phyloP scores from a whole-genome alignment of 2,888 invertebrate genomes.

The Pseudococcus jackbeardsleyi region DNA sequence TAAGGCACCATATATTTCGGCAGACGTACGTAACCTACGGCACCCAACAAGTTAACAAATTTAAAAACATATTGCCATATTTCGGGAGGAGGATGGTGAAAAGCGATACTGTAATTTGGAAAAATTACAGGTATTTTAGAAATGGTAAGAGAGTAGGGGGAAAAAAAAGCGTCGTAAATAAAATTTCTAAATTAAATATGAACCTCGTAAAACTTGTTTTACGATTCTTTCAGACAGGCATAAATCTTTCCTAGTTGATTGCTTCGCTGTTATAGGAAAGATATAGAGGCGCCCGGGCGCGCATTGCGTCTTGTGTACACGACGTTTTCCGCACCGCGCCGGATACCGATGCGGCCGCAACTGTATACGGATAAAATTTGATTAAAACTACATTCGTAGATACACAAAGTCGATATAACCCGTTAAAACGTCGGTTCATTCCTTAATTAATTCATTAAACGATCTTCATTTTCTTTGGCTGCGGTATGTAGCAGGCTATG shows the following conservation, averaged over 20 bases:
- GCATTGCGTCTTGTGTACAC: not conserved
- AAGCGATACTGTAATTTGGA: constrained; percentile 27
- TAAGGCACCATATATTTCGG: not conserved
- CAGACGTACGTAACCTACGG: not conserved
- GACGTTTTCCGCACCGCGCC: not conserved
- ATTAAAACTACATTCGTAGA: constrained; percentile 33
- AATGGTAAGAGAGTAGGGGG: not conserved
- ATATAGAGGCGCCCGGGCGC: not conserved
- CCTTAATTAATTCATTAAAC: constrained; percentile 37
- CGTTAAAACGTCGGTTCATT: not conserved
- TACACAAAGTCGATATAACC: constrained; percentile 24
- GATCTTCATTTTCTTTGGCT: constrained; percentile 20
- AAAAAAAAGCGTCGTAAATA: constrained; percentile 30
- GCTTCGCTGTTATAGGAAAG: not conserved
- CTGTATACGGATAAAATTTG: constrained; percentile 15
- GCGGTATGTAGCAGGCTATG: not conserved
- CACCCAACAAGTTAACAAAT: constrained; percentile 44
- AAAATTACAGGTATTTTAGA: constrained; percentile 37
- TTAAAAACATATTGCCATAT: constrained; percentile 32
- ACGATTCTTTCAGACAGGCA: constrained; percentile 35
- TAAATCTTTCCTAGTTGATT: constrained; percentile 24
- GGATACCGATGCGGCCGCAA: not conserved
- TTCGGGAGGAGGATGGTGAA: not conserved
- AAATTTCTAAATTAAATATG: constrained; percentile 41
- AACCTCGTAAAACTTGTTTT: constrained; percentile 40